A percentile compares a stretch with the other conserved stretches of the same genome.
phyloP scores from a whole-genome alignment of 1,140 invertebrate species.

The Lepidurus packardi region DNA sequence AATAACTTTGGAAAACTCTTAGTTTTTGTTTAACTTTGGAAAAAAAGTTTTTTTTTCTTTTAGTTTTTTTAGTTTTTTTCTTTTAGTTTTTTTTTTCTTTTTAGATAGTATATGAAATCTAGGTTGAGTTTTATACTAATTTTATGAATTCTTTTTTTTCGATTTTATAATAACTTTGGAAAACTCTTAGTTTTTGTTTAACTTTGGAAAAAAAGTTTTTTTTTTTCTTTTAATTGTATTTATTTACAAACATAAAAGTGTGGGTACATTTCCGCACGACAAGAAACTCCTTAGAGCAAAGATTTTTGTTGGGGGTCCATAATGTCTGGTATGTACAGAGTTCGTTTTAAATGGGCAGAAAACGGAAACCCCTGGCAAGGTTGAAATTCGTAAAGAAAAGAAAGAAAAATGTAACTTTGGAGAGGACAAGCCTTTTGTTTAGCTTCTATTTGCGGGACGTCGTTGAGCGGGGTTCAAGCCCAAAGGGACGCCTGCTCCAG shows the following conservation, averaged over 20 bases:
- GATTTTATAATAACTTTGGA: no score
- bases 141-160: no score
- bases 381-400: background rate
- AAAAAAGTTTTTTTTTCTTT: no score
- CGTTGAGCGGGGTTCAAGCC: background rate
- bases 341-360: background rate
- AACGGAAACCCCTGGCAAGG: background rate
- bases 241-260: slow-evolving; percentile 1
- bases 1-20: no score
- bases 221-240: background rate
- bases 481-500: background rate
- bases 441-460: background rate
- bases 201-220: no score
- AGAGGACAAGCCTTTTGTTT: background rate
- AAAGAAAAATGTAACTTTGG: background rate
- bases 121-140: no score
- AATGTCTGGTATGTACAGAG: background rate
- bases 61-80: no score
- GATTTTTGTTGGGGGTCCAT: background rate
- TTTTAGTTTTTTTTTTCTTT: no score
- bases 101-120: no score
- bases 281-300: slow-evolving; percentile 1
- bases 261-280: background rate
- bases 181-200: no score
- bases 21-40: no score